Evolutionary conservation across 2,888 invertebrate species (phyloP).

Genomic region (Periphyllus acericola): DNA sequence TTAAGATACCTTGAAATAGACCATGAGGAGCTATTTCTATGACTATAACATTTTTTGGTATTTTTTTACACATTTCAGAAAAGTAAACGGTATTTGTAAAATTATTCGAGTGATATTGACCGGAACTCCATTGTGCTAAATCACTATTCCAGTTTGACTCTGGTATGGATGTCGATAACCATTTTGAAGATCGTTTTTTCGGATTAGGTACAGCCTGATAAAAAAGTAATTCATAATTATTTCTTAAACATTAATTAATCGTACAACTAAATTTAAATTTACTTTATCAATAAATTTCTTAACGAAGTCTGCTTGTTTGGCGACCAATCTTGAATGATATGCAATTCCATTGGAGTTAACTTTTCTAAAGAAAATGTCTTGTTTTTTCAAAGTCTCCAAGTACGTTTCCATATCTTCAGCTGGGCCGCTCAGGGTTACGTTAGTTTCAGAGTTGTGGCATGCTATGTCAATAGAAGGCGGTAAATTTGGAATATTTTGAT

Average conservation of each 20-base stretch:
- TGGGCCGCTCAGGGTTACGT: conserved; percentile 83
- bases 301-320: conserved; percentile 67
- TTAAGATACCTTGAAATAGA: conserved; percentile 73
- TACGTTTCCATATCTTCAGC: conserved; percentile 73
- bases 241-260: neutral
- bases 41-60: conserved; percentile 72
- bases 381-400: conserved; percentile 70
- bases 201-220: conserved; percentile 66
- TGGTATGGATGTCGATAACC: conserved; percentile 73
- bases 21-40: conserved; percentile 75
- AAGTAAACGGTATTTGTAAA: conserved; percentile 70
- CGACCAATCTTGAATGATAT: conserved; percentile 66
- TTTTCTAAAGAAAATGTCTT: conserved; percentile 65
- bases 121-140: conserved; percentile 69
- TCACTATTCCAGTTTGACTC: conserved; percentile 68
- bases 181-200: conserved; percentile 69
- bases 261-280: neutral
- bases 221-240: neutral
- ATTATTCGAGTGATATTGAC: conserved; percentile 73
- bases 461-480: conserved; percentile 78
- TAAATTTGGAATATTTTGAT: conserved; percentile 65
- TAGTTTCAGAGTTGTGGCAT: conserved; percentile 82
- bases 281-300: conserved; percentile 58
- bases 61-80: conserved; percentile 72
- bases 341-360: conserved; percentile 65